Percentiles rank a stretch among this genome's conserved stretches.
phyloP scores from a whole-genome alignment of 2,797 vertebrate species.

The Fistularia tabacaria region DNA sequence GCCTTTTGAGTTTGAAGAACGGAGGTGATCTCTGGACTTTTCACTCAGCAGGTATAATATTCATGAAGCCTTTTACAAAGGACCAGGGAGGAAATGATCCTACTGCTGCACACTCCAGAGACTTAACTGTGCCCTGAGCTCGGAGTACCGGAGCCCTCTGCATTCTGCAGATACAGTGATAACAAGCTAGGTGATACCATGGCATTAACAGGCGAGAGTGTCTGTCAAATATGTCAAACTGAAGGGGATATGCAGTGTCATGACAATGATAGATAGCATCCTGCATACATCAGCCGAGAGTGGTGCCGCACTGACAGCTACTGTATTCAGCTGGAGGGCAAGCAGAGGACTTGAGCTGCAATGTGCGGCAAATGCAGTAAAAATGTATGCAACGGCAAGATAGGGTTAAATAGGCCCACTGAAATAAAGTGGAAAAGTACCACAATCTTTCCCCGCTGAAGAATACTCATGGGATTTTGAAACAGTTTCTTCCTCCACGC shows the following conservation, averaged over 20 bases:
- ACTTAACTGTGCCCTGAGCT: background rate
- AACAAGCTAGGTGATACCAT: slow-evolving; percentile 46
- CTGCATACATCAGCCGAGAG: slow-evolving; percentile 42
- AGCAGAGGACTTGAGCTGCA: slow-evolving; percentile 49
- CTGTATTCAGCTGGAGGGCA: slow-evolving; percentile 57
- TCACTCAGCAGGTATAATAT: slow-evolving; percentile 30
- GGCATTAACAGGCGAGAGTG: slow-evolving; percentile 54
- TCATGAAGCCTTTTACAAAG: slow-evolving; percentile 16
- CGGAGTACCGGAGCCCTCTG: slow-evolving; percentile 6
- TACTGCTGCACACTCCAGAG: slow-evolving; percentile 5
- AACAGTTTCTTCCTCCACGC: too few species aligned
- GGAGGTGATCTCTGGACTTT: slow-evolving; percentile 26
- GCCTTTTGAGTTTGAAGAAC: slow-evolving; percentile 37
- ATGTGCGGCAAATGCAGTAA: slow-evolving; percentile 36
- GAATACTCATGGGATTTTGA: too few species aligned
- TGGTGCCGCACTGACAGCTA: slow-evolving; percentile 51
- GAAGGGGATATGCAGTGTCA: slow-evolving; percentile 50
- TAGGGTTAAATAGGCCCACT: slow-evolving; percentile 16
- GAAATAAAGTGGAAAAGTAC: background rate
- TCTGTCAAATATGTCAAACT: slow-evolving; percentile 56
- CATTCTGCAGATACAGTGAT: slow-evolving; percentile 30
- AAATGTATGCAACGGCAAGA: slow-evolving; percentile 41
- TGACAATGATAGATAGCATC: slow-evolving; percentile 61
- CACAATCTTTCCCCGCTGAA: too few species aligned
- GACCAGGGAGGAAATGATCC: slow-evolving; percentile 12